Evolutionary conservation across 2,888 invertebrate genomes (phyloP).

Genomic region (Ennomos erosarius): DNA sequence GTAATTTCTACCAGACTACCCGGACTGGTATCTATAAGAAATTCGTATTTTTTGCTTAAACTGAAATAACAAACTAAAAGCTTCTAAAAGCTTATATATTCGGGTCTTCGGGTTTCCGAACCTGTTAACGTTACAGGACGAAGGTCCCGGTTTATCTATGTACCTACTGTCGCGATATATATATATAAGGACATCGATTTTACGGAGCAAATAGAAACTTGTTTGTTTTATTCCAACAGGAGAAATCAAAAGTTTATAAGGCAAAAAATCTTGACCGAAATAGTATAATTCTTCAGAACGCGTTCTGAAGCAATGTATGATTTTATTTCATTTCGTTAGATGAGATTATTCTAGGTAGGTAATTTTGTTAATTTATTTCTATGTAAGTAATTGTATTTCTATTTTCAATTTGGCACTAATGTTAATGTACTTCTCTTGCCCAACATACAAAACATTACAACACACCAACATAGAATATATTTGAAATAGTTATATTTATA

Average conservation of each 20-base stretch:
- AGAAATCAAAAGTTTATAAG: slow-evolving; percentile 1
- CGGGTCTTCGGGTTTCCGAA: slow-evolving; percentile 11
- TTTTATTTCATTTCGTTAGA: too few relatives aligned
- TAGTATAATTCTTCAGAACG: not conserved
- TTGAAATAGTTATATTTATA: too few relatives aligned
- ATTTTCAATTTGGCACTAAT: too few relatives aligned
- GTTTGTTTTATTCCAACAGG: slow-evolving; percentile 19
- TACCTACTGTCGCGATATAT: too few relatives aligned
- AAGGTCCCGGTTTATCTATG: slow-evolving; percentile 9
- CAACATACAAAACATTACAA: too few relatives aligned
- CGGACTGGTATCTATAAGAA: slow-evolving; percentile 36
- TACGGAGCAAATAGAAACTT: slow-evolving; percentile 18
- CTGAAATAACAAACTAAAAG: slow-evolving; percentile 28
- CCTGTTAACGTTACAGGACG: slow-evolving; percentile 23
- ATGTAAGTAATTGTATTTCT: too few relatives aligned
- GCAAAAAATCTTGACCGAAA: too few relatives aligned
- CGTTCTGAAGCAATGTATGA: not conserved
- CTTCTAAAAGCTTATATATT: slow-evolving; percentile 17
- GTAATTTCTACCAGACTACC: slow-evolving; percentile 46
- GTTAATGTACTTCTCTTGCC: too few relatives aligned
- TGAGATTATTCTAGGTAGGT: too few relatives aligned
- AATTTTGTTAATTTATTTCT: too few relatives aligned
- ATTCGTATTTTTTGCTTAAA: slow-evolving; percentile 20
- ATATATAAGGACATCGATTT: slow-evolving; percentile 10
- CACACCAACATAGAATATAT: too few relatives aligned